Evolutionary conservation across 2,888 invertebrate genomes (phyloP).

Genomic region (Diploptera punctata): DNA sequence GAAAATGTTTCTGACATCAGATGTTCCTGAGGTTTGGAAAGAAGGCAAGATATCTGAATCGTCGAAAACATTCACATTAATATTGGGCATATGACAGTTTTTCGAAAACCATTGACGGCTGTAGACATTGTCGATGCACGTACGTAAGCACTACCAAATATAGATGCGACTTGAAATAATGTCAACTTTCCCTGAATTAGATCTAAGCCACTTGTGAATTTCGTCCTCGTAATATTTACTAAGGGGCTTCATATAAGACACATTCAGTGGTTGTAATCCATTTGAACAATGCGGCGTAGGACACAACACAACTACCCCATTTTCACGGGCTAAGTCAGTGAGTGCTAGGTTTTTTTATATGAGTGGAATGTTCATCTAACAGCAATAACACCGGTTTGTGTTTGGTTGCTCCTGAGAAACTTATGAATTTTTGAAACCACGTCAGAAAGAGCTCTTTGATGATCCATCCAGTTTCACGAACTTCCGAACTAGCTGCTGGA

Average conservation of each 20-base stretch:
- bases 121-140: too few relatives aligned
- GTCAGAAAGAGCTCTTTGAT: conserved; percentile 46
- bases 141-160: too few relatives aligned
- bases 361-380: conserved; percentile 42
- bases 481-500: conserved; percentile 1
- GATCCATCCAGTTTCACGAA: conserved; percentile 49
- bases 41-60: too few relatives aligned
- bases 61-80: too few relatives aligned
- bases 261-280: conserved; percentile 32
- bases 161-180: too few relatives aligned
- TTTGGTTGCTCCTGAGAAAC: conserved; percentile 45
- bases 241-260: conserved; percentile 21
- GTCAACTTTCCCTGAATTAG: conserved; percentile 31
- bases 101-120: too few relatives aligned
- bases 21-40: too few relatives aligned
- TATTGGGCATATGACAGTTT: too few relatives aligned
- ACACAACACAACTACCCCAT: background rate
- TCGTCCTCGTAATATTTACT: conserved; percentile 23
- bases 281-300: conserved; percentile 32
- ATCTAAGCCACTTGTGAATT: conserved; percentile 16
- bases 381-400: conserved; percentile 46
- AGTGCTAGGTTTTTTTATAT: conserved; percentile 39
- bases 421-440: conserved; percentile 50
- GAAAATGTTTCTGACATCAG: too few relatives aligned
- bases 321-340: conserved; percentile 30